Evolutionary conservation across 2,888 invertebrate genomes (phyloP).

Genomic region (Xylophagus ater): DNA sequence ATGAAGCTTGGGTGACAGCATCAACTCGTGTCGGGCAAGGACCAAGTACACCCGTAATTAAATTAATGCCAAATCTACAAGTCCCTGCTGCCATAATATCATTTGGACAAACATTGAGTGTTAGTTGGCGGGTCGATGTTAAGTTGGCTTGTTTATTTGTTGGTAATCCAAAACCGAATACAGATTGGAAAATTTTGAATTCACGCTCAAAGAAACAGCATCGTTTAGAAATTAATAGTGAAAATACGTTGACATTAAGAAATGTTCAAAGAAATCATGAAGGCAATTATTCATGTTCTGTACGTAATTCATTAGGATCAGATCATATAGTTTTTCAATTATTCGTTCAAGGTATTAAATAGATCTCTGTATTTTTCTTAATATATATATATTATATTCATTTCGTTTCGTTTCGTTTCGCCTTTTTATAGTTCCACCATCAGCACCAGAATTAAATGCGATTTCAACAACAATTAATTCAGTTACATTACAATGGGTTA

Average conservation of each 20-base stretch:
- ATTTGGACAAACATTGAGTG: conserved; percentile 43
- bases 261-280: conserved; percentile 43
- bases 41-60: conserved; percentile 45
- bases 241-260: conserved; percentile 41
- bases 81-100: conserved; percentile 48
- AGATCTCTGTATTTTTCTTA: too few species aligned
- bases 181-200: conserved; percentile 44
- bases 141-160: conserved; percentile 44
- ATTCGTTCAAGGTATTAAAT: conserved; percentile 43
- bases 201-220: conserved; percentile 28
- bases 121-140: conserved; percentile 45
- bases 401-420: too few species aligned
- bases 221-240: conserved; percentile 38
- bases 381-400: too few species aligned
- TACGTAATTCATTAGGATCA: conserved; percentile 41
- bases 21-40: conserved; percentile 52
- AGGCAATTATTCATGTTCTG: conserved; percentile 47
- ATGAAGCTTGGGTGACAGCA: conserved; percentile 52
- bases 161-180: conserved; percentile 42
- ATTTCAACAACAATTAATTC: conserved; percentile 43
- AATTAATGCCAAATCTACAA: conserved; percentile 40
- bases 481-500: conserved; percentile 43
- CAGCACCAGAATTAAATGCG: conserved; percentile 42
- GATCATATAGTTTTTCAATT: conserved; percentile 45
- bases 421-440: conserved; percentile 43